Conservation (phyloP, 2,113 vertebrate species). For the Phainopepla nitens region DNA sequence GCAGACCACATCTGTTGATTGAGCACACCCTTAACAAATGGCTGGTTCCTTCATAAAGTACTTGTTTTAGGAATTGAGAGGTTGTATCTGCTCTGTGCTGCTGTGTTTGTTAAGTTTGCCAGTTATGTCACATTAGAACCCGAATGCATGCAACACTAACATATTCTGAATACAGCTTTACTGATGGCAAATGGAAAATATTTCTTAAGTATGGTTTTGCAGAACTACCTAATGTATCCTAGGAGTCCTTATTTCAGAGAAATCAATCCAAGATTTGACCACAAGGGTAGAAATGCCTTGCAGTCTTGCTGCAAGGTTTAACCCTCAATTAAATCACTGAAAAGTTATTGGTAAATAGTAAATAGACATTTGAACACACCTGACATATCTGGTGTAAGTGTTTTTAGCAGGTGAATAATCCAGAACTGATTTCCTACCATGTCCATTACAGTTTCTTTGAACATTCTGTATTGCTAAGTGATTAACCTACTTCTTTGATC, state of each 20-base stretch:
- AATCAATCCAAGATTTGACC: neutral
- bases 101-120: neutral
- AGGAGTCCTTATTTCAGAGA: neutral
- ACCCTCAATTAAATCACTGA: neutral
- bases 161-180: neutral
- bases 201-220: neutral
- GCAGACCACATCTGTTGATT: neutral
- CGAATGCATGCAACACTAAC: neutral
- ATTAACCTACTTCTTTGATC: conserved; percentile 12
- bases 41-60: neutral
- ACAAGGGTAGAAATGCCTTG: neutral
- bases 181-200: neutral
- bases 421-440: neutral
- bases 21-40: neutral
- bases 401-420: neutral
- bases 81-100: neutral
- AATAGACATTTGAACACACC: accelerated
- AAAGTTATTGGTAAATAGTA: neutral
- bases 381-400: neutral
- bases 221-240: neutral
- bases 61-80: neutral
- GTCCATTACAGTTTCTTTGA: neutral
- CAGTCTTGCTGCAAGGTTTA: neutral
- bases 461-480: neutral
- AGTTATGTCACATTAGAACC: neutral